Percentiles rank a stretch among this genome's conserved stretches.
These are phyloP conservation scores for Dasyornis broadbenti DNA, from an alignment of 2,113 vertebrate species.

Conservation along the genomic window DNA sequence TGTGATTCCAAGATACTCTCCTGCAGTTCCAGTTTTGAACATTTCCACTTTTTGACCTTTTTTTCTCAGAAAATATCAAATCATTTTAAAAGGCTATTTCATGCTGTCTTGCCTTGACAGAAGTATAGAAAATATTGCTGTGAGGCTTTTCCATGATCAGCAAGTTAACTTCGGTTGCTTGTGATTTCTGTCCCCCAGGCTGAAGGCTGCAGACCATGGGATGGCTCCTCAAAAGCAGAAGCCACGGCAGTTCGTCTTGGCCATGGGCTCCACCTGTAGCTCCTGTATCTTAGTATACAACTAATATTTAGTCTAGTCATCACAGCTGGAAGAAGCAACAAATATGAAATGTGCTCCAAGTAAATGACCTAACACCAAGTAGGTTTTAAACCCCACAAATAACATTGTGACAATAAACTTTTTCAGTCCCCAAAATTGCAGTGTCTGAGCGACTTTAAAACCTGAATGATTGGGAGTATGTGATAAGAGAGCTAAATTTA, in stretches of 20 bases:
- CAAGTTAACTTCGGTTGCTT: background rate
- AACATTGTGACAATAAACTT: background rate
- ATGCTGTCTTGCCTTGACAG: background rate
- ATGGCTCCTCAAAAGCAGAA: background rate
- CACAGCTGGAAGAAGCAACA: background rate
- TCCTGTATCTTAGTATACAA: background rate
- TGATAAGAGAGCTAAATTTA: background rate
- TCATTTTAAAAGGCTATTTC: background rate
- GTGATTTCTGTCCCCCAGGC: background rate
- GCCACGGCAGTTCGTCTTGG: background rate
- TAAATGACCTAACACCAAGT: background rate
- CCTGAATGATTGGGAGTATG: background rate
- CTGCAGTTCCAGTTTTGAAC: background rate
- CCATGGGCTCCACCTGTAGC: background rate
- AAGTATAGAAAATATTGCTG: background rate
- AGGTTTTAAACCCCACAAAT: background rate
- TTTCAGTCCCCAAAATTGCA: background rate
- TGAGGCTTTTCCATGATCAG: background rate
- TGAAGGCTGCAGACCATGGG: background rate
- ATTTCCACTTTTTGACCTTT: background rate
- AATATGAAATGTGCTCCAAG: background rate
- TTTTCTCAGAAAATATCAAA: rapidly evolving
- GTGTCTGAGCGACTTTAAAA: background rate
- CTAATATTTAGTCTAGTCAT: background rate
- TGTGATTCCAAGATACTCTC: background rate